phyloP scores from a whole-genome alignment of 2,888 invertebrate genomes.

The Urechis unicinctus region DNA sequence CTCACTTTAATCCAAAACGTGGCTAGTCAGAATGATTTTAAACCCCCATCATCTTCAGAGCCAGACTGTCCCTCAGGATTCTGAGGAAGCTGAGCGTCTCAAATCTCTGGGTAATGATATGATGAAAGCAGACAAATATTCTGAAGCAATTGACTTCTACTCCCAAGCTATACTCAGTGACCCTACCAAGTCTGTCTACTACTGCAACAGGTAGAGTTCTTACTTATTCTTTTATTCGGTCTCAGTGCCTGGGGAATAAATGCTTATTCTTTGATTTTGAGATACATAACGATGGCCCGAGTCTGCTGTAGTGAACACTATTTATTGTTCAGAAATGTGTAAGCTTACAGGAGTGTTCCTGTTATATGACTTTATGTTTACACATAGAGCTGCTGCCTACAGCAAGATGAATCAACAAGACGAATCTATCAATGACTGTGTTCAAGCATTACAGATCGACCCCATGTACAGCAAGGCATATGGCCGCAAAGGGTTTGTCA shows the following conservation, averaged over 20 bases:
- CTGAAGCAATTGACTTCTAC: slow-evolving; percentile 77
- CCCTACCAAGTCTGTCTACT: slow-evolving; percentile 85
- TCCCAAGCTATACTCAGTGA: slow-evolving; percentile 83
- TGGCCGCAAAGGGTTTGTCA: slow-evolving; percentile 78
- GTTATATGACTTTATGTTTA: too few species aligned
- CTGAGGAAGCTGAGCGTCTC: slow-evolving; percentile 68
- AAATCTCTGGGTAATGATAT: slow-evolving; percentile 69
- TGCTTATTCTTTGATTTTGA: too few species aligned
- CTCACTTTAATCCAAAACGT: too few species aligned
- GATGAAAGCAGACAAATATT: slow-evolving; percentile 74
- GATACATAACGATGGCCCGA: too few species aligned
- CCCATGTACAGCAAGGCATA: slow-evolving; percentile 91
- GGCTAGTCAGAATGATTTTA: too few species aligned
- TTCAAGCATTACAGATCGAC: slow-evolving; percentile 80
- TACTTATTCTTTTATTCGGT: not conserved
- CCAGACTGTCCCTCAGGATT: slow-evolving; percentile 31
- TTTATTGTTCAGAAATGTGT: not conserved
- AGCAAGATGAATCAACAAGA: slow-evolving; percentile 80
- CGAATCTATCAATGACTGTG: slow-evolving; percentile 83
- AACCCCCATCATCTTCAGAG: too few species aligned
- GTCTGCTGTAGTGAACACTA: too few species aligned
- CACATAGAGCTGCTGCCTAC: slow-evolving; percentile 78
- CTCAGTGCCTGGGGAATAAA: too few species aligned
- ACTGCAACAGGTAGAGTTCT: slow-evolving; percentile 68
- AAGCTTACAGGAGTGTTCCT: not conserved